A percentile compares a stretch with the other conserved stretches of the same genome.
phyloP scores from a whole-genome alignment of 2,888 invertebrate genomes.

The Eupithecia tripunctaria region DNA sequence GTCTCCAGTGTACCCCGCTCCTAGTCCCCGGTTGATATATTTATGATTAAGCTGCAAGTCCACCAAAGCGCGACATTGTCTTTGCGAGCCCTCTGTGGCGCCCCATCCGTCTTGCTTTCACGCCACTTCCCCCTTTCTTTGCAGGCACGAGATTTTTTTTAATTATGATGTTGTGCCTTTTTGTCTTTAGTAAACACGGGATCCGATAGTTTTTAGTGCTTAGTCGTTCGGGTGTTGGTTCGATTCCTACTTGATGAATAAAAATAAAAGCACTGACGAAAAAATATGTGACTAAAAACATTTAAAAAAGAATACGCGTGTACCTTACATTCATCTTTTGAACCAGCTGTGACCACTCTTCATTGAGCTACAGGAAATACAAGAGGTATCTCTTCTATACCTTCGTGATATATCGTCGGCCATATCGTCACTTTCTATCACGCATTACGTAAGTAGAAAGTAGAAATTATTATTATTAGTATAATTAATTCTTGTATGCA shows the following conservation, averaged over 20 bases:
- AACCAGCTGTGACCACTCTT: not conserved
- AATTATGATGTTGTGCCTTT: constrained; percentile 84
- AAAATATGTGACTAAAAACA: not conserved
- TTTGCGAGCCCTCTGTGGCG: constrained; percentile 77
- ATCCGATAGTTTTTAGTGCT: constrained; percentile 35
- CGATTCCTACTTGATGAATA: constrained; percentile 46
- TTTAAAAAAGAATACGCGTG: not conserved
- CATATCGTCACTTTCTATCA: no score
- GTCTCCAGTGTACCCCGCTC: constrained; percentile 51
- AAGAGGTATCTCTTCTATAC: no score
- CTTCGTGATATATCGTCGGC: no score
- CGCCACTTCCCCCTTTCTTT: constrained; percentile 82
- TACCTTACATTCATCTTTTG: no score
- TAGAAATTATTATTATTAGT: no score
- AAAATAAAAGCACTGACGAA: not conserved
- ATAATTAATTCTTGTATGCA: no score
- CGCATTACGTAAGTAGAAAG: no score
- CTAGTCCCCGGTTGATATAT: constrained; percentile 80
- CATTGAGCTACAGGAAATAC: not conserved
- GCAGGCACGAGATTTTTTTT: constrained; percentile 83
- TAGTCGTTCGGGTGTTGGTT: constrained; percentile 45
- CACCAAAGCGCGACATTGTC: constrained; percentile 82
- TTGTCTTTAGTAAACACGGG: constrained; percentile 68
- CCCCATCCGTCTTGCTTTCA: constrained; percentile 81
- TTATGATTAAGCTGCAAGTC: constrained; percentile 81